Base-by-base conservation (phyloP, 2,888 invertebrate genomes). In the Drosophila koepferae region DNA sequence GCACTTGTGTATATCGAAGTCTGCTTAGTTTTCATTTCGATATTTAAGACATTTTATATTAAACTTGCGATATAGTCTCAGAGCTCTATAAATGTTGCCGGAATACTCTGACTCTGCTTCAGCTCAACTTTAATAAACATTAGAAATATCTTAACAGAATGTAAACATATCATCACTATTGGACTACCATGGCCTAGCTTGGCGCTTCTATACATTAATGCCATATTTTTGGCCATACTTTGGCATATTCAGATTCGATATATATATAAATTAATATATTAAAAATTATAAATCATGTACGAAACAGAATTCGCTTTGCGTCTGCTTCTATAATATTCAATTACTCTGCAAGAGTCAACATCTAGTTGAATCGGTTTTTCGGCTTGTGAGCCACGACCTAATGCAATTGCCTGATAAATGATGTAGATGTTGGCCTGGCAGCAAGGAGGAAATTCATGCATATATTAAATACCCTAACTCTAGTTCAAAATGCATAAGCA, bases 381-480 rank as follows among this genome's bases (percentile, higher is more conserved):
- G 53, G 63, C 40, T 61, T 65, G 41, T 58, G 63, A 63, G 65
- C 48, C 77, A 58, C 61, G 73, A 58, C 60, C 65, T 77, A 77
- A 77, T 77, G 74, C 77, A 74, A 77, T 77, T 77, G 77, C 70
- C 71, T 66, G 23, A 54, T 36, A 54, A 54, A 38, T 38, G 38
- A 40, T 23, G 23, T 40, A 23, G 40, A 75, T 78, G 77, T 72
- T 77, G 71, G 46, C 46, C 75, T 41, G 51, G 62, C 71, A 43
- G 71, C 61, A 74, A 49, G 62, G 31, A 61, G 77, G 72, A 65
- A 77, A 74, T 78, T 65, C 72, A 68, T 72, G 74, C 74, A 70
- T 56, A 51, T 36, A 36, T 12, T 51, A 8, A 34, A 51, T 51
- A 51, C 51, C 51, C 34, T 36, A 20, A 18, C n/a, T 18, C 34